Evolutionary conservation across 2,113 vertebrate species (phyloP).

Genomic region (Uria aalge): DNA sequence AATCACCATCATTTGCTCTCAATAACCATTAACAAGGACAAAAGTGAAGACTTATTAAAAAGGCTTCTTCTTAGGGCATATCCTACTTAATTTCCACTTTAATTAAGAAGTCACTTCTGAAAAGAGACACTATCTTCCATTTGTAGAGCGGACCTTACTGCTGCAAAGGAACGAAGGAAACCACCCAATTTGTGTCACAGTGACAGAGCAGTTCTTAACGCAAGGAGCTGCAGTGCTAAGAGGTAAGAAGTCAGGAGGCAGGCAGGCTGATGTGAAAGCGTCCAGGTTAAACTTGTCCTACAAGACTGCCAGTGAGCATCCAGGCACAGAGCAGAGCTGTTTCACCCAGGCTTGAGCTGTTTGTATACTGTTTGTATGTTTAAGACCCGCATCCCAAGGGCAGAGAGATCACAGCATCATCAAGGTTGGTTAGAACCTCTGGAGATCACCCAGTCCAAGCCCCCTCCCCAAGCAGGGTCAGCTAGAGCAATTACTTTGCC

Average conservation of each 20-base stretch:
- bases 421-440: too few relatives aligned
- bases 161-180: not conserved
- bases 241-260: not conserved
- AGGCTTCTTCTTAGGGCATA: not conserved
- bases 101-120: not conserved
- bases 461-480: not conserved
- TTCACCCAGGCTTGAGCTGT: not conserved
- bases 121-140: not conserved
- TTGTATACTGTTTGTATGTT: accelerated
- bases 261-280: not conserved
- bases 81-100: not conserved
- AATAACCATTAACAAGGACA: not conserved
- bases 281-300: not conserved
- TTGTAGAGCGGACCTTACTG: not conserved
- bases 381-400: accelerated
- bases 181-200: not conserved
- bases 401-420: not conserved
- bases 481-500: not conserved
- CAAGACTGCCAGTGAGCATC: not conserved
- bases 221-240: not conserved
- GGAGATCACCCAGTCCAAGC: not conserved
- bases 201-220: not conserved
- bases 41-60: not conserved
- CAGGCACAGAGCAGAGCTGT: not conserved
- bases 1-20: constrained; percentile 1